Conservation (phyloP, 2,888 invertebrate species). For the Embidobia sp. region DNA sequence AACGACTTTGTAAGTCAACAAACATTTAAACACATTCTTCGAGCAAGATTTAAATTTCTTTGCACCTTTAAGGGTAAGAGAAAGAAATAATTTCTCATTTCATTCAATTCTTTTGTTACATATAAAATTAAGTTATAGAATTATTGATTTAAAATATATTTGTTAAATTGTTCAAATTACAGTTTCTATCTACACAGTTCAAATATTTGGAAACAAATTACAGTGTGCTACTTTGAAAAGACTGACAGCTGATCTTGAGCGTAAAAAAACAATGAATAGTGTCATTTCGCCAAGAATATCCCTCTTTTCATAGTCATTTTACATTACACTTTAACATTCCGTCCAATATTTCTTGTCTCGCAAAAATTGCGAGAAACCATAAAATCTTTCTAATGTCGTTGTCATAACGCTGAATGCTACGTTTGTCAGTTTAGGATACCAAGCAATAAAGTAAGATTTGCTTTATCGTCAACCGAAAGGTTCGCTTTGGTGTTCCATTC, state of each 20-base stretch:
- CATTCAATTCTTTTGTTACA: no score
- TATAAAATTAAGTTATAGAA: no score
- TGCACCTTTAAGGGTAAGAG: no score
- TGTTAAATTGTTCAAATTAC: no score
- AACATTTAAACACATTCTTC: constrained; percentile 28
- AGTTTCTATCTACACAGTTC: no score
- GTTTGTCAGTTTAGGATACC: constrained; percentile 63
- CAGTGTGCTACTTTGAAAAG: background rate
- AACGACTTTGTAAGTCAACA: constrained; percentile 45
- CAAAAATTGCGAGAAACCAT: constrained; percentile 52
- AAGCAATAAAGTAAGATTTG: constrained; percentile 58
- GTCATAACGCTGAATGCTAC: constrained; percentile 51
- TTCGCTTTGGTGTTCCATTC: constrained; percentile 44
- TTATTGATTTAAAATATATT: no score
- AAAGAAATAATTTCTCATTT: no score
- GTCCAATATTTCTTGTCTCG: constrained; percentile 41
- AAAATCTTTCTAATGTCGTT: constrained; percentile 33
- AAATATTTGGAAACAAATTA: background rate
- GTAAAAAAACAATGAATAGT: constrained; percentile 17
- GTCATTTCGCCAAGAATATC: constrained; percentile 16
- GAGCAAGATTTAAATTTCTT: constrained; percentile 11
- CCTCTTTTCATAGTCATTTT: constrained; percentile 34
- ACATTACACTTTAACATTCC: constrained; percentile 33
- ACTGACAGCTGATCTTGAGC: background rate
- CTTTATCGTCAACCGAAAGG: constrained; percentile 64